Conservation (phyloP, 2,888 invertebrate species). For the Caenorhabditis zanzibari region DNA sequence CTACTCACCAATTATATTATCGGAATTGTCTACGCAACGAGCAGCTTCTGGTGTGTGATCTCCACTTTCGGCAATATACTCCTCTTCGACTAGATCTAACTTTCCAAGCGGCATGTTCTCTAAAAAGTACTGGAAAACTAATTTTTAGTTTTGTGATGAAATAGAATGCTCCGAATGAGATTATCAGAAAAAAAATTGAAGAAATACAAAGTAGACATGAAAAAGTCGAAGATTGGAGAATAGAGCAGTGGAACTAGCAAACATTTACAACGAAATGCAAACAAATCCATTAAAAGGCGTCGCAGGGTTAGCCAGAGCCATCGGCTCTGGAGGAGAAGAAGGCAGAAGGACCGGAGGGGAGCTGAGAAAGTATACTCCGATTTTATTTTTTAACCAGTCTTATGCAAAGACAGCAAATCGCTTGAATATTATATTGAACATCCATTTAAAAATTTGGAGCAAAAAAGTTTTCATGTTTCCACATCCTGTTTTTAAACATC, state of each 20-base stretch:
- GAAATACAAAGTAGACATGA: not conserved
- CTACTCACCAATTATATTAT: conserved; percentile 34
- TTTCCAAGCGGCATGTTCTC: conserved; percentile 52
- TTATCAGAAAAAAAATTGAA: not conserved
- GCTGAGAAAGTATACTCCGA: conserved; percentile 1
- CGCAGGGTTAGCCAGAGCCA: conserved; percentile 16
- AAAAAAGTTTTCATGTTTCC: no score
- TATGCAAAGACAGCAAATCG: no score
- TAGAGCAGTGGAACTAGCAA: not conserved
- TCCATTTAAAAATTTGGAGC: no score
- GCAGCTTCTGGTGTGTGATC: conserved; percentile 71
- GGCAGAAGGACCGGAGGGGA: not conserved
- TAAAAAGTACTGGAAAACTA: not conserved
- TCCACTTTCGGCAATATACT: conserved; percentile 75
- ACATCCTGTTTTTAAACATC: no score
- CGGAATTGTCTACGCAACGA: conserved; percentile 16
- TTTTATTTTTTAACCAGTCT: not conserved
- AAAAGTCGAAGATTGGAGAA: not conserved
- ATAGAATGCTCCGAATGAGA: not conserved
- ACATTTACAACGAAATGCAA: conserved; percentile 44
- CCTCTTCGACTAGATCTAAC: conserved; percentile 74
- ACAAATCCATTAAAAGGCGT: conserved; percentile 55
- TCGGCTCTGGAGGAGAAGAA: not conserved
- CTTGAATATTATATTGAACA: no score
- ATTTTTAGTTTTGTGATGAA: no score